phyloP scores from a whole-genome alignment of 2,113 vertebrate genomes.

The Antechinus stuartii region DNA sequence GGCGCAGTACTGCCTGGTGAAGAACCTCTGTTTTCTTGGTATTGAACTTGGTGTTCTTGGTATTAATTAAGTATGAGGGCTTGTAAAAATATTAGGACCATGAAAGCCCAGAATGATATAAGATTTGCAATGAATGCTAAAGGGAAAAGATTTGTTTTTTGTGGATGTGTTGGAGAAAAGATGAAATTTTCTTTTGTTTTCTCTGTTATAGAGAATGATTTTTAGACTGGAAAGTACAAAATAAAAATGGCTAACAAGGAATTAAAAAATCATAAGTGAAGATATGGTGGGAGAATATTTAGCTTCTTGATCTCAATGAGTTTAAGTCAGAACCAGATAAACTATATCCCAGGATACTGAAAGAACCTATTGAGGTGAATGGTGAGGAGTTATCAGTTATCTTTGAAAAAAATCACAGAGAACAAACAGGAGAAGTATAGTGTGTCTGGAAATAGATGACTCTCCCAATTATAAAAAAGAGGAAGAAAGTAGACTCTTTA shows the following conservation, averaged over 20 bases:
- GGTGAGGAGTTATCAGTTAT: neutral
- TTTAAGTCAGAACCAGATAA: neutral
- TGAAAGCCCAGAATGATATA: neutral
- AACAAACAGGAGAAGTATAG: neutral
- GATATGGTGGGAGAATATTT: neutral
- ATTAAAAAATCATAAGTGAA: neutral
- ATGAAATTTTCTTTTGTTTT: neutral
- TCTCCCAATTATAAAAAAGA: neutral
- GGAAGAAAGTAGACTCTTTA: neutral
- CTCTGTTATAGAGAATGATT: neutral
- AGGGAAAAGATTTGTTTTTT: neutral
- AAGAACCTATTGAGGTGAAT: neutral
- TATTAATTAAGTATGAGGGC: neutral
- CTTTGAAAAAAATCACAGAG: neutral
- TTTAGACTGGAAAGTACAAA: neutral
- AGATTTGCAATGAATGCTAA: neutral
- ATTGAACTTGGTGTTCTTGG: too few species aligned
- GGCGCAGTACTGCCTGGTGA: neutral
- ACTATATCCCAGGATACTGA: neutral
- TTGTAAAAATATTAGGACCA: neutral
- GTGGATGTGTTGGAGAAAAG: neutral
- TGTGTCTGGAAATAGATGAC: neutral
- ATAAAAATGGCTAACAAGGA: neutral
- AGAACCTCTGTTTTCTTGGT: neutral
- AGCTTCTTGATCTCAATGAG: neutral